Evolutionary conservation across 2,888 invertebrate species (phyloP).

Genomic region (Eupithecia tripunctaria): DNA sequence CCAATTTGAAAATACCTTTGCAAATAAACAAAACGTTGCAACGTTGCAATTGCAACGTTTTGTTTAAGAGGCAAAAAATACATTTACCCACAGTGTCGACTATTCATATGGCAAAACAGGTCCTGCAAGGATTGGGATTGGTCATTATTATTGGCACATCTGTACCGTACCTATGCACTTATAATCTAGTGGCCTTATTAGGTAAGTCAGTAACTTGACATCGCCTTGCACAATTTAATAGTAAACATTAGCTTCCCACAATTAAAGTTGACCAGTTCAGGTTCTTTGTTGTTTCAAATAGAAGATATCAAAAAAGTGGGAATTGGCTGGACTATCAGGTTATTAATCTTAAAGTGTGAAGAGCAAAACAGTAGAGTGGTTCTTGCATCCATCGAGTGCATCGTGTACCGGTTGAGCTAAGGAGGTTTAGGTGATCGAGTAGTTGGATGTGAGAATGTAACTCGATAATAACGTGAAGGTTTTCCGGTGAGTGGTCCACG

Average conservation of each 20-base stretch:
- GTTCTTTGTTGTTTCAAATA: slow-evolving; percentile 31
- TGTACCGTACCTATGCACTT: slow-evolving; percentile 25
- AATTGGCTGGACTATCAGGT: slow-evolving; percentile 23
- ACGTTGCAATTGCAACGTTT: slow-evolving; percentile 32
- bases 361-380: slow-evolving; percentile 32
- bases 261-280: slow-evolving; percentile 37
- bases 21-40: slow-evolving; percentile 43
- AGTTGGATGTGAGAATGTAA: slow-evolving; percentile 57
- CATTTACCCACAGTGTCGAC: slow-evolving; percentile 46
- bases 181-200: slow-evolving; percentile 42
- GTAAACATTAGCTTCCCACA: slow-evolving; percentile 46
- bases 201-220: slow-evolving; percentile 41
- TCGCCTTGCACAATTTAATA: slow-evolving; percentile 37
- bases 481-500: slow-evolving; percentile 62
- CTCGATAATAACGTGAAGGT: slow-evolving; percentile 69
- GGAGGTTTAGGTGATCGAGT: slow-evolving; percentile 65
- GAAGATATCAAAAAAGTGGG: slow-evolving; percentile 21
- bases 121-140: slow-evolving; percentile 42
- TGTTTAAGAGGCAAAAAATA: slow-evolving; percentile 41
- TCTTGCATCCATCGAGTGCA: slow-evolving; percentile 30
- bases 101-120: slow-evolving; percentile 41
- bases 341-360: slow-evolving; percentile 38
- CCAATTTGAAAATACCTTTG: slow-evolving; percentile 40
- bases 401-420: slow-evolving; percentile 53
- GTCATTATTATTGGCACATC: slow-evolving; percentile 41